Conservation (phyloP, 92 coral and sea anemone species). For the Nematostella vectensis region DNA sequence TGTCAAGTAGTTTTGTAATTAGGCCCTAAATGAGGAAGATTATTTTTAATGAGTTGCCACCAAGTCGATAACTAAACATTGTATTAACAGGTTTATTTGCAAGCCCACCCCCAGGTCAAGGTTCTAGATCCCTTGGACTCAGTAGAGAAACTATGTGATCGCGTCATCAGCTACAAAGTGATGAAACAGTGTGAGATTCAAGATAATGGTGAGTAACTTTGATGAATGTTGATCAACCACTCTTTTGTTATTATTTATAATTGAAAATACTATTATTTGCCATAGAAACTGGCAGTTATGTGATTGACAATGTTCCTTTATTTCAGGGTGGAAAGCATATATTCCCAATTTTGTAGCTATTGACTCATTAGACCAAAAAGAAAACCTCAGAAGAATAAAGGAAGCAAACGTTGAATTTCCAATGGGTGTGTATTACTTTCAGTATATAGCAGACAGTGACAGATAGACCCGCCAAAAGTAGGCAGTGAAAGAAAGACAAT, state of each 20-base stretch:
- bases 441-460: too few species aligned
- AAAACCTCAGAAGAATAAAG: conserved; percentile 56
- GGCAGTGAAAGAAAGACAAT: too few species aligned
- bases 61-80: too few species aligned
- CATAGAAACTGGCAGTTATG: background rate
- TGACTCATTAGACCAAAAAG: conserved; percentile 55
- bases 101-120: conserved; percentile 75
- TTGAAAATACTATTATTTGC: background rate
- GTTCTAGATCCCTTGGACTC: conserved; percentile 90
- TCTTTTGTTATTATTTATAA: background rate
- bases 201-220: conserved; percentile 59
- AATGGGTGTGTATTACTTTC: conserved; percentile 57
- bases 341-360: conserved; percentile 91
- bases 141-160: conserved; percentile 77
- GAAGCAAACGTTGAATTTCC: conserved; percentile 83
- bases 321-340: conserved; percentile 63
- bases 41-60: too few species aligned
- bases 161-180: conserved; percentile 81
- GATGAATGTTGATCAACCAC: too few species aligned
- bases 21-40: too few species aligned
- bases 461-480: too few species aligned
- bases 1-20: too few species aligned
- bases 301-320: too few species aligned
- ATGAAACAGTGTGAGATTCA: conserved; percentile 93
- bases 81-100: conserved; percentile 48